Conservation (phyloP, 2,888 invertebrate species). For the Tyria jacobaeae region DNA sequence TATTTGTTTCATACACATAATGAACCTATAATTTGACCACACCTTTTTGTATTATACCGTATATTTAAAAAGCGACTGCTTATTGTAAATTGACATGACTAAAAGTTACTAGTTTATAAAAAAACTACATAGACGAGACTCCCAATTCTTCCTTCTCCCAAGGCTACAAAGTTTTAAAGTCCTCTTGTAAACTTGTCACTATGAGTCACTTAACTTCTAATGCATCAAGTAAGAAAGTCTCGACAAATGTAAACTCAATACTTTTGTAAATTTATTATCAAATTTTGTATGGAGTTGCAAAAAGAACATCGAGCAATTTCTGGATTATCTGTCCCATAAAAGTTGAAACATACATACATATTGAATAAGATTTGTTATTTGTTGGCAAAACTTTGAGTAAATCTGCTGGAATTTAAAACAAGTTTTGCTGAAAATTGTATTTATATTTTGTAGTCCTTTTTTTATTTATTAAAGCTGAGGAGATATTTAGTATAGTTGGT, state of each 20-base stretch:
- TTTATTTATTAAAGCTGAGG: not conserved
- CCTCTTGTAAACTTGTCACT: not conserved
- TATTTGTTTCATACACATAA: too few species aligned
- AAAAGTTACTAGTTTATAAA: too few species aligned
- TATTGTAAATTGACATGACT: too few species aligned
- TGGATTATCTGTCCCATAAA: constrained; percentile 32
- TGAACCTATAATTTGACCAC: too few species aligned
- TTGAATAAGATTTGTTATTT: constrained; percentile 45
- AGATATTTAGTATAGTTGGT: too few species aligned
- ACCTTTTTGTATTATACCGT: too few species aligned
- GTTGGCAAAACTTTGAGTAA: constrained; percentile 24
- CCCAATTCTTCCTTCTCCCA: not conserved
- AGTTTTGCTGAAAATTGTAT: constrained; percentile 28
- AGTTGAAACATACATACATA: constrained; percentile 15
- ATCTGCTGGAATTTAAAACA: constrained; percentile 9
- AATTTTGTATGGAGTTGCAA: constrained; percentile 32
- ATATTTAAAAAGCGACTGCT: too few species aligned
- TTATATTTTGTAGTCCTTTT: not conserved
- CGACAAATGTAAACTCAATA: constrained; percentile 2
- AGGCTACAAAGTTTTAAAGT: not conserved
- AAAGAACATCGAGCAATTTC: constrained; percentile 18
- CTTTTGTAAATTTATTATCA: constrained; percentile 32
- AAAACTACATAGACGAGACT: too few species aligned
- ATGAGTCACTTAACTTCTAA: not conserved
- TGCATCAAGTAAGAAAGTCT: not conserved